Evolutionary conservation across 2,113 vertebrate species (phyloP).

Genomic region (Seriola quinqueradiata): DNA sequence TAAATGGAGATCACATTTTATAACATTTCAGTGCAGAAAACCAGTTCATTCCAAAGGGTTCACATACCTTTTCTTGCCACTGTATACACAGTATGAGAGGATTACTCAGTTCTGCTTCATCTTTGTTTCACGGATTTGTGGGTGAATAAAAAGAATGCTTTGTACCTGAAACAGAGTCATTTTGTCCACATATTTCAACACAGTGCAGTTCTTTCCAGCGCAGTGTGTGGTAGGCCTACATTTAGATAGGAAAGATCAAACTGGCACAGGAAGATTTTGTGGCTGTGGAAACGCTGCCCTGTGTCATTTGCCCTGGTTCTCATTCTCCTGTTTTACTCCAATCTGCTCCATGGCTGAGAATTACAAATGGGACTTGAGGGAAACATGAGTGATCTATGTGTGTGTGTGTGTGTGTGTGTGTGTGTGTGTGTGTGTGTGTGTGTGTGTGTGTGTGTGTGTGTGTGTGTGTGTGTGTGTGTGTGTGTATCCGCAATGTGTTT

Average conservation of each 20-base stretch:
- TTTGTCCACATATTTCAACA: background rate
- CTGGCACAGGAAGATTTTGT: background rate
- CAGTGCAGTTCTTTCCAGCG: background rate
- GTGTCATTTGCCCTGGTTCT: background rate
- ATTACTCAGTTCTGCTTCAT: conserved; percentile 23
- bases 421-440: too few relatives aligned
- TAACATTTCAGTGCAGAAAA: too few relatives aligned
- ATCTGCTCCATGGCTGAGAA: background rate
- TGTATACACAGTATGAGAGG: background rate
- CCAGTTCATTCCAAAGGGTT: too few relatives aligned
- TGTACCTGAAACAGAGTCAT: conserved; percentile 12
- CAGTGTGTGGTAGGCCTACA: background rate
- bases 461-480: too few relatives aligned
- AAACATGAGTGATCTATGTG: background rate
- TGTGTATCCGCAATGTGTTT: background rate
- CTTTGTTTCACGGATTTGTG: conserved; percentile 37
- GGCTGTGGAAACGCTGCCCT: background rate
- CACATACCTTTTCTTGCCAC: too few relatives aligned
- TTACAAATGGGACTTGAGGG: background rate
- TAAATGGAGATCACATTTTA: too few relatives aligned
- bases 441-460: too few relatives aligned
- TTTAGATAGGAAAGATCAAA: background rate
- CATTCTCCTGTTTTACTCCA: background rate
- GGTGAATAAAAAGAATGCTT: conserved; percentile 25
- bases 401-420: too few relatives aligned